Evolutionary conservation across 2,797 vertebrate genomes (phyloP).

Genomic region (Neopelma chrysocephalum): DNA sequence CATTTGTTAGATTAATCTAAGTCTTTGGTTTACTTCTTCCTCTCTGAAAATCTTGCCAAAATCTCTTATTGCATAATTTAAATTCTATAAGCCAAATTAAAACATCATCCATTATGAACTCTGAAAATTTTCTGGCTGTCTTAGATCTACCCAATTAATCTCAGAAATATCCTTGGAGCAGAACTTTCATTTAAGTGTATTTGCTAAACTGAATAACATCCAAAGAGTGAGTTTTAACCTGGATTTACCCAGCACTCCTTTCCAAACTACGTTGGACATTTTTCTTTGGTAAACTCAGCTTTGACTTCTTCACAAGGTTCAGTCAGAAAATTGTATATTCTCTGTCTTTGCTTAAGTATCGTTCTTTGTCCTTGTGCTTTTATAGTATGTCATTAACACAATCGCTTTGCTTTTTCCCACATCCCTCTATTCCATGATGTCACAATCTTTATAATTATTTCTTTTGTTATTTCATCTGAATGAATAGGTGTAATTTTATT

Average conservation of each 20-base stretch:
- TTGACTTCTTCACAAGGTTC: background rate
- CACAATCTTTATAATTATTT: background rate
- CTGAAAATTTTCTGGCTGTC: conserved; percentile 1
- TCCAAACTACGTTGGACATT: background rate
- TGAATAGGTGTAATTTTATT: background rate
- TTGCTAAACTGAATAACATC: background rate
- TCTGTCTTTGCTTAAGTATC: background rate
- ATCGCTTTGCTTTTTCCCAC: background rate
- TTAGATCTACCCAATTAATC: conserved; percentile 13
- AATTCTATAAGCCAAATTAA: conserved; percentile 16
- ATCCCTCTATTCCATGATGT: background rate
- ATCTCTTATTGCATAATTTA: conserved; percentile 19
- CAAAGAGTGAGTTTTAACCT: background rate
- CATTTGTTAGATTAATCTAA: conserved; percentile 8
- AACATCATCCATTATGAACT: background rate
- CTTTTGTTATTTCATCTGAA: background rate
- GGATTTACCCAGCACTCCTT: background rate
- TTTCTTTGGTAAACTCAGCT: background rate
- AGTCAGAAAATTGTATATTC: background rate
- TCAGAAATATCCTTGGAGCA: conserved; percentile 19
- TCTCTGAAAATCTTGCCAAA: conserved; percentile 21
- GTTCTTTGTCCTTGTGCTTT: background rate
- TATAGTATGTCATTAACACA: background rate
- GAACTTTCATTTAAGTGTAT: background rate
- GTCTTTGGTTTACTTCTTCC: background rate